Evolutionary conservation across 2,888 invertebrate genomes (phyloP).

Genomic region (Platycheirus rosarum): DNA sequence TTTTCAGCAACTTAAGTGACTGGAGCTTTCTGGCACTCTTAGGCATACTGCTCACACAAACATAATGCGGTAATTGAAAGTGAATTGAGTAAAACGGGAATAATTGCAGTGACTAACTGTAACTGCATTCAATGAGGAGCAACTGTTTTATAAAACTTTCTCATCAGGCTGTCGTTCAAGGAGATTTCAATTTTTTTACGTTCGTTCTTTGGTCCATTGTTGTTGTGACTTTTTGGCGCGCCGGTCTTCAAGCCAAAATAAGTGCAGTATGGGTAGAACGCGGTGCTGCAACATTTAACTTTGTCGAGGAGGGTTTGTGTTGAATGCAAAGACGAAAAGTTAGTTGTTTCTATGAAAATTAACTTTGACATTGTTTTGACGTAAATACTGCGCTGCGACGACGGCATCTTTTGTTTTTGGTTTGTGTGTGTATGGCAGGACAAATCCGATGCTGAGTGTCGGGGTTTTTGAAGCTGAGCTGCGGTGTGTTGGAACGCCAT

Average conservation of each 20-base stretch:
- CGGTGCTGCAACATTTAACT: constrained; percentile 59
- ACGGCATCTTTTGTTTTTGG: not conserved
- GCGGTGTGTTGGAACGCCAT: too few species aligned
- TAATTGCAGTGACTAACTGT: constrained; percentile 56
- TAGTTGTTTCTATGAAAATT: constrained; percentile 66
- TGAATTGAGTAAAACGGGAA: constrained; percentile 66
- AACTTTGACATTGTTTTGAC: constrained; percentile 73
- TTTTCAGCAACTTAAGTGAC: constrained; percentile 21
- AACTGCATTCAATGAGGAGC: constrained; percentile 50
- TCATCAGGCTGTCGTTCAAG: constrained; percentile 57
- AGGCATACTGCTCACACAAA: not conserved
- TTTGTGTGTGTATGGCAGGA: constrained; percentile 1
- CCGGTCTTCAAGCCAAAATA: constrained; percentile 9
- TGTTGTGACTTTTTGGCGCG: not conserved
- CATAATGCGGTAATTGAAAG: constrained; percentile 59
- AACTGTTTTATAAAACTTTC: constrained; percentile 61
- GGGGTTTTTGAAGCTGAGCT: not conserved
- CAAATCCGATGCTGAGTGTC: not conserved
- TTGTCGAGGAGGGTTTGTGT: constrained; percentile 19
- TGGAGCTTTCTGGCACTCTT: not conserved
- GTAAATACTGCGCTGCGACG: constrained; percentile 28
- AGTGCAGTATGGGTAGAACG: not conserved
- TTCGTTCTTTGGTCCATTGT: constrained; percentile 8
- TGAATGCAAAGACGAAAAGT: constrained; percentile 62
- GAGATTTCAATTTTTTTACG: constrained; percentile 33